Percentiles rank a stretch among this genome's conserved stretches.
Conservation (phyloP, 2,888 invertebrate genomes). For the Harpagoxenus sublaevis region DNA sequence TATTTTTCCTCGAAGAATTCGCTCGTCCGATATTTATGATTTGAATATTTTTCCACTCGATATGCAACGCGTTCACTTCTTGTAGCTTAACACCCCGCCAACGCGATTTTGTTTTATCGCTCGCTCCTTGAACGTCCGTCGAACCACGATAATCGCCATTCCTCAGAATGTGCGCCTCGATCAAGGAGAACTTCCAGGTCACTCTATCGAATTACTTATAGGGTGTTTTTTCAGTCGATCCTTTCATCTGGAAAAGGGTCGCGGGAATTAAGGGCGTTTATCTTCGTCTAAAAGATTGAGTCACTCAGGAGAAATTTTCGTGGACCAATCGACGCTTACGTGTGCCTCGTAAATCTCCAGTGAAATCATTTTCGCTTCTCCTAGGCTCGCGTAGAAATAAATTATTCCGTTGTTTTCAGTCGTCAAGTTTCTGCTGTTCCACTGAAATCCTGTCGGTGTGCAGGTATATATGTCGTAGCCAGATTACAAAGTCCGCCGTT, state of each 20-base stretch:
- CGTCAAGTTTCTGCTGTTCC: not conserved
- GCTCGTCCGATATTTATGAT: conserved; percentile 39
- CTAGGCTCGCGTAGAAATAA: not conserved
- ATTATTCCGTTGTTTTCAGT: conserved; percentile 39
- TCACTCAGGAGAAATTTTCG: conserved; percentile 27
- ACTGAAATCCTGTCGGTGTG: not conserved
- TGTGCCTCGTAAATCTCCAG: conserved; percentile 6
- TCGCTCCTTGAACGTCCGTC: conserved; percentile 52
- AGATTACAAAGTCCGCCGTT: too few species aligned
- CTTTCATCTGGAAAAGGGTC: conserved; percentile 62
- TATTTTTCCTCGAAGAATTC: not conserved
- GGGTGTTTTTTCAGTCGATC: conserved; percentile 48
- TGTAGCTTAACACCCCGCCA: conserved; percentile 17
- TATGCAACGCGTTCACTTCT: conserved; percentile 28
- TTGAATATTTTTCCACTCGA: conserved; percentile 44
- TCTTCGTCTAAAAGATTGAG: conserved; percentile 40
- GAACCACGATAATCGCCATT: conserved; percentile 62
- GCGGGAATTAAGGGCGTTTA: conserved; percentile 58
- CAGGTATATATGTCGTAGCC: not conserved
- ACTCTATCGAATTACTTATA: conserved; percentile 48
- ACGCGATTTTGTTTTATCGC: conserved; percentile 53
- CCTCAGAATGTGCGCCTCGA: conserved; percentile 33
- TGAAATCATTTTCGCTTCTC: conserved; percentile 23
- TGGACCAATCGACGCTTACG: conserved; percentile 25
- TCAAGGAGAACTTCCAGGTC: conserved; percentile 46